A percentile compares a stretch with the other conserved stretches of the same genome.
Evolutionary conservation across 2,113 vertebrate species (phyloP).

Genomic region (Neogale vison): DNA sequence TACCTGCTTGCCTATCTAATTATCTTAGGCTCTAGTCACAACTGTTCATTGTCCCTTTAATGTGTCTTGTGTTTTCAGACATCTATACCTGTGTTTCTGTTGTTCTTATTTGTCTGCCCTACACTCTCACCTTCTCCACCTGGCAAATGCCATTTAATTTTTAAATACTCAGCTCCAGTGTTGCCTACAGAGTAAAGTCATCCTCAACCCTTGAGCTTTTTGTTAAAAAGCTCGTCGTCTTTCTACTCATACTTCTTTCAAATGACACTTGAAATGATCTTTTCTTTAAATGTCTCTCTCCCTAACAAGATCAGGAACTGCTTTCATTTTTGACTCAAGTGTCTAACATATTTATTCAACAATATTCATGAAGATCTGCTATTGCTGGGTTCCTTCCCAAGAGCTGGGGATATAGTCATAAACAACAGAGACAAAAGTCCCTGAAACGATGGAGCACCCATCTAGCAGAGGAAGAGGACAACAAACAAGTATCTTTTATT

Average conservation of each 20-base stretch:
- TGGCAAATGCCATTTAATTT: background rate
- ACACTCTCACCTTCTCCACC: background rate
- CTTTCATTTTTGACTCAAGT: background rate
- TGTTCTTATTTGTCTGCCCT: no score
- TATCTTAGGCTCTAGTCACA: background rate
- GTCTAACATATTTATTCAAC: background rate
- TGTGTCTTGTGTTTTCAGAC: background rate
- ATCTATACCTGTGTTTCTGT: background rate
- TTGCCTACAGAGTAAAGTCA: background rate
- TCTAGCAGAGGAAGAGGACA: background rate
- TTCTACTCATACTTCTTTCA: background rate
- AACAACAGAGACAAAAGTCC: background rate
- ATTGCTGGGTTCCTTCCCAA: background rate
- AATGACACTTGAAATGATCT: background rate
- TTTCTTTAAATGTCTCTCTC: background rate
- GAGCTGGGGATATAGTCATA: background rate
- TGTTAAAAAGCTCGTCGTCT: background rate
- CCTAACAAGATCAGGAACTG: background rate
- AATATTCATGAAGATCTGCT: background rate
- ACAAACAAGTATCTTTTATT: background rate
- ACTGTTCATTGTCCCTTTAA: background rate
- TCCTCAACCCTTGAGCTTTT: no score
- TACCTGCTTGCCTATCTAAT: background rate
- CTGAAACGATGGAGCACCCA: background rate
- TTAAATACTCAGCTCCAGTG: background rate